Conservation (phyloP, 2,888 invertebrate species). For the Phania funesta region DNA sequence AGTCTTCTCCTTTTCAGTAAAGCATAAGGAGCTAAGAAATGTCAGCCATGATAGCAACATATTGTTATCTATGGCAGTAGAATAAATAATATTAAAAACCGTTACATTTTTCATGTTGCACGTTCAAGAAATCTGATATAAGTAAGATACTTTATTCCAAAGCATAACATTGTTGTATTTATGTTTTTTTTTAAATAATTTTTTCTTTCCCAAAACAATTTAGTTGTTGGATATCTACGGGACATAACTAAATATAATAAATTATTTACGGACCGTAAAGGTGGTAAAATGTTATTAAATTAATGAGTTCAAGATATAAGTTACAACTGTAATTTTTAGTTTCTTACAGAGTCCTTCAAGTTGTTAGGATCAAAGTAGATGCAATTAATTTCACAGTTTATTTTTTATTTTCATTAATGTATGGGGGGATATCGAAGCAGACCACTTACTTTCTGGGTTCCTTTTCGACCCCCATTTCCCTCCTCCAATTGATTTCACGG, state of each 20-base stretch:
- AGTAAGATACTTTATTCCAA: neutral
- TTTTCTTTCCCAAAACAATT: slow-evolving; percentile 11
- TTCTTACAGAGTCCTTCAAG: neutral
- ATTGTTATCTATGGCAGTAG: slow-evolving; percentile 11
- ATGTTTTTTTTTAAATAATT: neutral
- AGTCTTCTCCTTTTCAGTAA: neutral
- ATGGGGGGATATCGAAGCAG: too few species aligned
- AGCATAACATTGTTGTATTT: slow-evolving; percentile 1
- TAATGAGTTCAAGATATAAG: slow-evolving; percentile 43
- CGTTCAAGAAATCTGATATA: neutral
- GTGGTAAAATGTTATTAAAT: slow-evolving; percentile 31
- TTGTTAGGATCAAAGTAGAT: too few species aligned
- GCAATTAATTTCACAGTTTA: too few species aligned
- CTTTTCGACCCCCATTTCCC: too few species aligned
- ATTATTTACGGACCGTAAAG: slow-evolving; percentile 16
- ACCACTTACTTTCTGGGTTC: too few species aligned
- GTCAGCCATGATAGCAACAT: neutral
- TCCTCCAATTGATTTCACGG: too few species aligned
- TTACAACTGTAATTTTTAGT: slow-evolving; percentile 11
- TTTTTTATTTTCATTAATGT: too few species aligned
- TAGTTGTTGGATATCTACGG: slow-evolving; percentile 37
- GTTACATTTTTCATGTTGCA: neutral
- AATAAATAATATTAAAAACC: neutral
- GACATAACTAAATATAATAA: neutral
- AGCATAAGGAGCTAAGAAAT: neutral